phyloP scores from a whole-genome alignment of 2,113 vertebrate genomes.

The Butastur rufipennis region DNA sequence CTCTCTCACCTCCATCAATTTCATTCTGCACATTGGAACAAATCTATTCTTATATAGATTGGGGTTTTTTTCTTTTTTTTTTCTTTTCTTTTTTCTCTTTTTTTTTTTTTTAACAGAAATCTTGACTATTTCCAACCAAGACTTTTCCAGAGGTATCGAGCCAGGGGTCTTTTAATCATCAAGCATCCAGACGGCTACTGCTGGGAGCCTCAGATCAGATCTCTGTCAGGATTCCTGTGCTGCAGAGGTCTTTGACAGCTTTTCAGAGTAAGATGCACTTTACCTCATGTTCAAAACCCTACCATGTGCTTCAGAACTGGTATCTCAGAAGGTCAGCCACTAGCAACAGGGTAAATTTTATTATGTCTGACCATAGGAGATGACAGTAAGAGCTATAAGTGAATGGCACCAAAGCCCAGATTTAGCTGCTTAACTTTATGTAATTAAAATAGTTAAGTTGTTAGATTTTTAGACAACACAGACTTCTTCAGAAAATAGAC shows the following conservation, averaged over 20 bases:
- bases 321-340: neutral
- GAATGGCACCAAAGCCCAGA: neutral
- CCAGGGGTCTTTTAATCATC: neutral
- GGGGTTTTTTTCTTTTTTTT: too few relatives aligned
- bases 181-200: neutral
- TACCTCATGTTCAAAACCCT: neutral
- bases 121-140: neutral
- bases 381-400: neutral
- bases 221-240: neutral
- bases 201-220: neutral
- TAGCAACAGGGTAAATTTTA: neutral
- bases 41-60: neutral
- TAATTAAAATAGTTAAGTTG: neutral
- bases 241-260: neutral
- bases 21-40: neutral
- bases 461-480: neutral
- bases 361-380: neutral
- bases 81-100: neutral
- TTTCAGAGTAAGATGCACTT: neutral
- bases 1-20: neutral
- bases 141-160: neutral
- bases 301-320: neutral
- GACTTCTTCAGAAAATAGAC: neutral
- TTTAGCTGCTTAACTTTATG: neutral
- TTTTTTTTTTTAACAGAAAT: neutral